These are phyloP conservation scores for Brachionus asplanchnoidis DNA, from an alignment of 1,140 invertebrate genomes.

Conservation along the genomic window DNA sequence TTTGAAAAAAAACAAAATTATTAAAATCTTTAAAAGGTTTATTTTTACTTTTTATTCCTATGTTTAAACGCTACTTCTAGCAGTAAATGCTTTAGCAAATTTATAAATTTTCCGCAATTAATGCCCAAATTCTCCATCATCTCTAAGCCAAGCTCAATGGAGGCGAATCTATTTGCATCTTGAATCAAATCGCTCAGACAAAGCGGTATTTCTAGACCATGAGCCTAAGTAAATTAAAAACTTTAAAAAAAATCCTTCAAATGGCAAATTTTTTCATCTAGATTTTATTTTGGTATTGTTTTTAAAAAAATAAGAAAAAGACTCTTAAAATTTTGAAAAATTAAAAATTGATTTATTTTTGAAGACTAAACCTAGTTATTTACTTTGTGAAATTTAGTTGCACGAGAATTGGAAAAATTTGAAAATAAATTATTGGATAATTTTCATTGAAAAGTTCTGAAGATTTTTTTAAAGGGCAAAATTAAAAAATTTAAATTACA, in stretches of 20 bases:
- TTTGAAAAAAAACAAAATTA: not conserved
- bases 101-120: slow-evolving; percentile 8
- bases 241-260: not conserved
- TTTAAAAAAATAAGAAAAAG: too few species aligned
- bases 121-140: slow-evolving; percentile 27
- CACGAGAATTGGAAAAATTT: too few species aligned
- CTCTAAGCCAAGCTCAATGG: not conserved
- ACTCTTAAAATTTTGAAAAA: not conserved
- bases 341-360: too few species aligned
- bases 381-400: too few species aligned
- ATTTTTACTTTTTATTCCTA: not conserved
- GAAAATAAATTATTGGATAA: too few species aligned
- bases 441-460: too few species aligned
- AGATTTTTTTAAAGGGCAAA: too few species aligned
- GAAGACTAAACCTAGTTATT: too few species aligned
- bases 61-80: not conserved
- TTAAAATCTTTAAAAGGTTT: not conserved
- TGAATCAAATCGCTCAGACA: not conserved
- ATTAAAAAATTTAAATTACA: too few species aligned
- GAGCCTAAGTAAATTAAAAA: not conserved
- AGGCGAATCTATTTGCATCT: slow-evolving; percentile 1
- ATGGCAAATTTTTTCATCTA: too few species aligned
- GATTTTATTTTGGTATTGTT: too few species aligned
- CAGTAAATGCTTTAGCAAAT: not conserved
- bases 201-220: not conserved